phyloP scores from a whole-genome alignment of 2,888 invertebrate species.

The Dolichomitus sp. region DNA sequence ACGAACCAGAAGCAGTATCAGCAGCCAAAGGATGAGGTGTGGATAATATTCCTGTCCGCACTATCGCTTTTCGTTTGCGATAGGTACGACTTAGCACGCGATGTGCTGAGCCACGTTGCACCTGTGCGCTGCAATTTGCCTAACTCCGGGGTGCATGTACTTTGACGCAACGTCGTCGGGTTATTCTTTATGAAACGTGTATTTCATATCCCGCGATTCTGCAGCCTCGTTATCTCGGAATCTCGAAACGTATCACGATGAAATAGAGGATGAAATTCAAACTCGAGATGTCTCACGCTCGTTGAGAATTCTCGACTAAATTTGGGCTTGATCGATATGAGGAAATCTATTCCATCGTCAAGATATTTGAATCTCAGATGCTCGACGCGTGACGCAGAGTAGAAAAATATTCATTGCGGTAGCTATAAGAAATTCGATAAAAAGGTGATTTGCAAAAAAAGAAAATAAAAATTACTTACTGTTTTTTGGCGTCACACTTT shows the following conservation, averaged over 20 bases:
- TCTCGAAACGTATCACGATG: constrained; percentile 10
- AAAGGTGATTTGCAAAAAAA: background rate
- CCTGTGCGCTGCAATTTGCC: constrained; percentile 3
- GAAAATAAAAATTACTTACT: background rate
- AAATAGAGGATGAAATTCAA: constrained; percentile 48
- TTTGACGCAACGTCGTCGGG: constrained; percentile 53
- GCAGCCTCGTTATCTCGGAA: background rate
- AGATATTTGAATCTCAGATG: constrained; percentile 23
- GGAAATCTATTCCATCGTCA: constrained; percentile 35
- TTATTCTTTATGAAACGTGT: constrained; percentile 2
- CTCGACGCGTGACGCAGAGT: constrained; percentile 14
- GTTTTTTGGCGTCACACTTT: too few species aligned
- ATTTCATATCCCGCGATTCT: background rate
- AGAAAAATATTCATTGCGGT: constrained; percentile 6
- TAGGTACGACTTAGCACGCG: constrained; percentile 47
- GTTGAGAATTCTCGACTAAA: constrained; percentile 32
- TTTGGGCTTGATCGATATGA: constrained; percentile 56
- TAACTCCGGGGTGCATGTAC: constrained; percentile 44
- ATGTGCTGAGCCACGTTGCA: constrained; percentile 40
- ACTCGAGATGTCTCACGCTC: background rate
- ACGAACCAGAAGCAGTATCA: constrained; percentile 34
- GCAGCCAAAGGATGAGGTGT: constrained; percentile 44
- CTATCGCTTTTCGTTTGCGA: constrained; percentile 12
- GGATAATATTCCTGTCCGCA: constrained; percentile 32
- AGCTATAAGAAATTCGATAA: background rate